These are phyloP conservation scores for Scaptomyza reducta DNA, from an alignment of 2,888 invertebrate genomes.

Conservation along the genomic window DNA sequence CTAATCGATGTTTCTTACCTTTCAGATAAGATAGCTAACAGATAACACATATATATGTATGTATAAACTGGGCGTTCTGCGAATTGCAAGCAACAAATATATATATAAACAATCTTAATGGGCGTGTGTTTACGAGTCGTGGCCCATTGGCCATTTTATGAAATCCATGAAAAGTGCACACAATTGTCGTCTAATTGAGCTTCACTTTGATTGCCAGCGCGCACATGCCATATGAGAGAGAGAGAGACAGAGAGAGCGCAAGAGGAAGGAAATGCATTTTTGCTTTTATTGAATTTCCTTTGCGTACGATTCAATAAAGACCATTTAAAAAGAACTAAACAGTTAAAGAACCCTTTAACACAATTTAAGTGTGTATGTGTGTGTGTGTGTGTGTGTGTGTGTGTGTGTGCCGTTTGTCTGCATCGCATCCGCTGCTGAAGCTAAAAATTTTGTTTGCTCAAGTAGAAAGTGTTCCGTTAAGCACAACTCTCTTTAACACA, in stretches of 20 bases:
- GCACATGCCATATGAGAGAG: too few relatives aligned
- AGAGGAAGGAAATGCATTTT: constrained; percentile 59
- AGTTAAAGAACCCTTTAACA: too few relatives aligned
- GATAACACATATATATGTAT: neutral
- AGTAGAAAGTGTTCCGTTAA: too few relatives aligned
- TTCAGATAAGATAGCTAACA: constrained; percentile 8
- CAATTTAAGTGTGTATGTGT: too few relatives aligned
- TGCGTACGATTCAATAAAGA: constrained; percentile 26
- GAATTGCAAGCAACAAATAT: neutral
- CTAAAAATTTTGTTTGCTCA: constrained; percentile 30
- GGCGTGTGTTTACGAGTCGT: constrained; percentile 3
- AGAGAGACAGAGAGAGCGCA: neutral
- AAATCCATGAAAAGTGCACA: constrained; percentile 23
- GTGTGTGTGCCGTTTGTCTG: constrained; percentile 23
- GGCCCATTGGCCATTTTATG: constrained; percentile 16
- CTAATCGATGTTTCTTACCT: constrained; percentile 4
- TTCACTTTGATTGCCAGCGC: constrained; percentile 5
- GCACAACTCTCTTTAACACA: constrained; percentile 3
- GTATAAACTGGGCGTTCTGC: constrained; percentile 3
- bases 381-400: too few relatives aligned
- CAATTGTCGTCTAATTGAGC: constrained; percentile 34
- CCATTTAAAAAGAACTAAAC: constrained; percentile 7
- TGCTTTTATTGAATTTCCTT: constrained; percentile 65
- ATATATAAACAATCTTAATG: constrained; percentile 1
- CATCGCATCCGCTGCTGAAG: constrained; percentile 42